A percentile compares a stretch with the other conserved stretches of the same genome.
These are phyloP conservation scores for Andrena camellia DNA, from an alignment of 2,888 invertebrate genomes.

Conservation along the genomic window DNA sequence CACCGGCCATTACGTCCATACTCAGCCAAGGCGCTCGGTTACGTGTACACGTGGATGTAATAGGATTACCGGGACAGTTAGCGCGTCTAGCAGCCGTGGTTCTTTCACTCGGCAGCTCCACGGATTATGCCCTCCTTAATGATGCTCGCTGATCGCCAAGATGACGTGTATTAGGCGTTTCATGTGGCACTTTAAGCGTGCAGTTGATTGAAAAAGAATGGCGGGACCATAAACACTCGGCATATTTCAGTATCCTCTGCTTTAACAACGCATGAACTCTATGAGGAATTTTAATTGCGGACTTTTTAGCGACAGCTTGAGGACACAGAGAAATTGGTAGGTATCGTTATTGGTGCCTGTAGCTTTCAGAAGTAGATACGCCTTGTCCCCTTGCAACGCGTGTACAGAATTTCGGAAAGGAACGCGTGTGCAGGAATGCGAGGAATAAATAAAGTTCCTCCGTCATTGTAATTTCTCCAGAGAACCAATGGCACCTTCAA, in stretches of 20 bases:
- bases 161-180: slow-evolving; percentile 11
- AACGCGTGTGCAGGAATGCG: slow-evolving; percentile 20
- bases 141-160: neutral
- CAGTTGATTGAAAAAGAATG: neutral
- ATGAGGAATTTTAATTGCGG: too few relatives aligned
- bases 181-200: neutral
- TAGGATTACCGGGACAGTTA: slow-evolving; percentile 38
- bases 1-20: neutral
- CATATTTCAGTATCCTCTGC: neutral
- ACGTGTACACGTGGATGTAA: slow-evolving; percentile 8
- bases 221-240: neutral
- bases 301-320: too few relatives aligned
- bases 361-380: neutral
- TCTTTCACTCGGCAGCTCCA: slow-evolving; percentile 11
- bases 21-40: neutral
- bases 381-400: neutral
- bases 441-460: neutral
- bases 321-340: too few relatives aligned
- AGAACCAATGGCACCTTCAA: slow-evolving; percentile 3
- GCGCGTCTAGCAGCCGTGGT: neutral
- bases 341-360: too few relatives aligned
- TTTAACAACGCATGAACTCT: neutral
- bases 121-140: slow-evolving; percentile 25
- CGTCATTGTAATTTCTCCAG: neutral
- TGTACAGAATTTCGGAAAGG: slow-evolving; percentile 6